Evolutionary conservation across 2,113 vertebrate genomes (phyloP).

Genomic region (Coregonus clupeaformis): DNA sequence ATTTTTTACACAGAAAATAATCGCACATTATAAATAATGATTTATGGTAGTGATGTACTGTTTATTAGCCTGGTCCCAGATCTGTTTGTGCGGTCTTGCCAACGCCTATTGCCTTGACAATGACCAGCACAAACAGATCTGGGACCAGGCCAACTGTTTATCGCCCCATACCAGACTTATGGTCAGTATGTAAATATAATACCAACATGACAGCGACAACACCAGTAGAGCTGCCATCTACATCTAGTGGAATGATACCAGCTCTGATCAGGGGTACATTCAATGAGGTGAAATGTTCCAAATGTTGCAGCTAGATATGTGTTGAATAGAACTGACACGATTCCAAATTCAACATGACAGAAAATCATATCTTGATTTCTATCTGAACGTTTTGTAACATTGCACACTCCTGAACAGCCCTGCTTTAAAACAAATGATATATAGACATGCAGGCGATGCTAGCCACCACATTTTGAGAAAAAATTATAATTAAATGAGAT

Average conservation of each 20-base stretch:
- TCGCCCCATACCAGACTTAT: slow-evolving; percentile 45
- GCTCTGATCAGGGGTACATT: slow-evolving; percentile 8
- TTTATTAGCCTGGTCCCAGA: neutral
- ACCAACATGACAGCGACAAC: slow-evolving; percentile 45
- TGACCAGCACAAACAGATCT: too few species aligned
- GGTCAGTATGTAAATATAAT: slow-evolving; percentile 68
- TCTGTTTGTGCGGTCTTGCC: too few species aligned
- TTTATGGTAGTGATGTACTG: slow-evolving; percentile 41
- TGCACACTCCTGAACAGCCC: too few species aligned
- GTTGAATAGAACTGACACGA: too few species aligned
- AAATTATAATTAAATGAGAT: neutral
- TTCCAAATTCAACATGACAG: too few species aligned
- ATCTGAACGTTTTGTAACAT: too few species aligned
- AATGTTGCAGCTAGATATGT: too few species aligned
- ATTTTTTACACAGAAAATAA: slow-evolving; percentile 63
- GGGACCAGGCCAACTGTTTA: neutral
- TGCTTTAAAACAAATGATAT: slow-evolving; percentile 38
- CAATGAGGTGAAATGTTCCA: slow-evolving; percentile 13
- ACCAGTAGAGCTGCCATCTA: slow-evolving; percentile 50
- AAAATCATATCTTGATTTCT: too few species aligned
- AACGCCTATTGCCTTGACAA: too few species aligned
- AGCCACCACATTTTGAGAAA: slow-evolving; percentile 49
- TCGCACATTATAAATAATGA: slow-evolving; percentile 48
- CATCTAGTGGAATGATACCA: slow-evolving; percentile 43
- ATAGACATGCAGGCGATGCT: slow-evolving; percentile 40